These are phyloP conservation scores for Acrobasis suavella DNA, from an alignment of 2,888 invertebrate genomes.

Conservation along the genomic window DNA sequence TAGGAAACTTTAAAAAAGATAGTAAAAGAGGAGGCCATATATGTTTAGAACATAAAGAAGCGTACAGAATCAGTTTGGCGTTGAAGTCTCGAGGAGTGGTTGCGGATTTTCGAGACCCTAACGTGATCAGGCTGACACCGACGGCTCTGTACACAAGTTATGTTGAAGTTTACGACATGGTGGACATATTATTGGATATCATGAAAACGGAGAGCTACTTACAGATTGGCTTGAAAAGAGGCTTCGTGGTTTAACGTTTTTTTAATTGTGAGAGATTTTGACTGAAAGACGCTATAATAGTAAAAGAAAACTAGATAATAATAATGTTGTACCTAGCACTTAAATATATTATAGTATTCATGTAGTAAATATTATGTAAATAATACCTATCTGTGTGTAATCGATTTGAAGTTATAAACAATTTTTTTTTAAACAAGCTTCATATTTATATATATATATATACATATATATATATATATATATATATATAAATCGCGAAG, in stretches of 20 bases:
- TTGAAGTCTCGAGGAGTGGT: constrained; percentile 59
- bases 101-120: constrained; percentile 62
- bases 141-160: constrained; percentile 65
- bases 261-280: background rate
- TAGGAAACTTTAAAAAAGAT: constrained; percentile 61
- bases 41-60: constrained; percentile 63
- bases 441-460: too few relatives aligned
- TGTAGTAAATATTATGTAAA: too few relatives aligned
- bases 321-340: too few relatives aligned
- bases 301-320: too few relatives aligned
- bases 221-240: constrained; percentile 43
- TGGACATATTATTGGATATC: constrained; percentile 57
- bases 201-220: constrained; percentile 52
- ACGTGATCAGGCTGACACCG: constrained; percentile 63
- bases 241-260: constrained; percentile 47
- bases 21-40: constrained; percentile 63
- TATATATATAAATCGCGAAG: too few relatives aligned
- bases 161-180: constrained; percentile 58
- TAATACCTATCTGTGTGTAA: too few relatives aligned
- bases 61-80: constrained; percentile 59
- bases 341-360: too few relatives aligned
- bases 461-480: too few relatives aligned
- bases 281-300: background rate
- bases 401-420: too few relatives aligned
- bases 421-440: too few relatives aligned